Conservation (phyloP, 2,888 invertebrate genomes). For the Rotaria socialis region DNA sequence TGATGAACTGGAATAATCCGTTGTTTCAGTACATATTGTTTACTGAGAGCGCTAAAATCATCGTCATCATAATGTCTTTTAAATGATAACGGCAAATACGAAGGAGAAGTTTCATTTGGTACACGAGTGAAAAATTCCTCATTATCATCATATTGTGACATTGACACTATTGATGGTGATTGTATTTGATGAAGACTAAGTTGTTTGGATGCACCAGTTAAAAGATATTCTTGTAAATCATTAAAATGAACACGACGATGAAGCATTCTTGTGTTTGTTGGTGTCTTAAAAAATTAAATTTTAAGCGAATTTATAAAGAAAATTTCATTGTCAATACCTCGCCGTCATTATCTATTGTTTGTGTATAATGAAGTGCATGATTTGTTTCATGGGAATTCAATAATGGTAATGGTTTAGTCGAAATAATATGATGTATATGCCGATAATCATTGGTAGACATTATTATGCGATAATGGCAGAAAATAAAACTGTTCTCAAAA, state of each 20-base stretch:
- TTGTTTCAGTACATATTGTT: background rate
- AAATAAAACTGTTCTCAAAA: background rate
- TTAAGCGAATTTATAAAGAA: too few species aligned
- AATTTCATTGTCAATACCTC: too few species aligned
- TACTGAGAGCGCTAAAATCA: too few species aligned
- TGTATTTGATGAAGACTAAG: background rate
- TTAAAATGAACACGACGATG: too few species aligned
- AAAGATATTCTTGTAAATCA: too few species aligned
- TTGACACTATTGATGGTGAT: background rate
- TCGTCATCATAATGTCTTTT: too few species aligned
- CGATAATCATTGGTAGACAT: background rate
- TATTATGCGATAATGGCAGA: too few species aligned
- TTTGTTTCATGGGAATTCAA: background rate
- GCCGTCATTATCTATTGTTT: background rate
- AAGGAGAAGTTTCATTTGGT: background rate
- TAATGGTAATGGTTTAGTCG: background rate
- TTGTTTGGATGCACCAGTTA: background rate
- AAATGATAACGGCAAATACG: too few species aligned
- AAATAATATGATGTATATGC: constrained; percentile 21
- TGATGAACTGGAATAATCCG: background rate
- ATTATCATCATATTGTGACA: background rate
- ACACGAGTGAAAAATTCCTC: background rate
- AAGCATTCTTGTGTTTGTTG: too few species aligned
- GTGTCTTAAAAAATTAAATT: too few species aligned
- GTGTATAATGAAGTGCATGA: constrained; percentile 4